A percentile compares a stretch with the other conserved stretches of the same genome.
Evolutionary conservation across 2,888 invertebrate genomes (phyloP).

Genomic region (Physocephala rufipes): DNA sequence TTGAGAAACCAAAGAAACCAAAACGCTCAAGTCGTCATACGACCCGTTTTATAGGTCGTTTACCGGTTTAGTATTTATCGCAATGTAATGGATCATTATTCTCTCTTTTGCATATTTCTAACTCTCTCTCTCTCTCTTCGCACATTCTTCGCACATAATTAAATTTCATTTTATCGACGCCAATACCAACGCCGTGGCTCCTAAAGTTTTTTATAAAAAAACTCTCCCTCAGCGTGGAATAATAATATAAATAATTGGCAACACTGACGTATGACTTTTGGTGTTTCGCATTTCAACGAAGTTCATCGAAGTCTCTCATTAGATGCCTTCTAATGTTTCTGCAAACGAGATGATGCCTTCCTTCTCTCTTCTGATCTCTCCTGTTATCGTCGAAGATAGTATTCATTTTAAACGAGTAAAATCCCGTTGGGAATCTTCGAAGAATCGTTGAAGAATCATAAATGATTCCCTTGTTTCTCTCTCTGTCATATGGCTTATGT

Average conservation of each 20-base stretch:
- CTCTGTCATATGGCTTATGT: background rate
- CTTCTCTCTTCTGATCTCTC: background rate
- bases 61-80: too few species aligned
- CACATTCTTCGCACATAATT: constrained; percentile 16
- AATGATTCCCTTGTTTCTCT: too few species aligned
- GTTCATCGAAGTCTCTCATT: background rate
- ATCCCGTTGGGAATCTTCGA: too few species aligned
- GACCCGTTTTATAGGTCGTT: too few species aligned
- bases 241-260: constrained; percentile 27
- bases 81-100: background rate
- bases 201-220: background rate
- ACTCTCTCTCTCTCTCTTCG: background rate
- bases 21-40: too few species aligned
- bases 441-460: background rate
- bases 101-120: too few species aligned
- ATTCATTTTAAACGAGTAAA: constrained; percentile 23
- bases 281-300: constrained; percentile 22
- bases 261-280: constrained; percentile 22
- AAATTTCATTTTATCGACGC: constrained; percentile 12
- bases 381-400: constrained; percentile 23
- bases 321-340: background rate
- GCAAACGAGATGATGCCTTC: background rate
- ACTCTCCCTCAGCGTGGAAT: background rate
- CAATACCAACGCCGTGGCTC: background rate
- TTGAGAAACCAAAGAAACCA: too few species aligned